phyloP scores from a whole-genome alignment of 35 echinoderm and acorn worm species.

The Apostichopus japonicus region DNA sequence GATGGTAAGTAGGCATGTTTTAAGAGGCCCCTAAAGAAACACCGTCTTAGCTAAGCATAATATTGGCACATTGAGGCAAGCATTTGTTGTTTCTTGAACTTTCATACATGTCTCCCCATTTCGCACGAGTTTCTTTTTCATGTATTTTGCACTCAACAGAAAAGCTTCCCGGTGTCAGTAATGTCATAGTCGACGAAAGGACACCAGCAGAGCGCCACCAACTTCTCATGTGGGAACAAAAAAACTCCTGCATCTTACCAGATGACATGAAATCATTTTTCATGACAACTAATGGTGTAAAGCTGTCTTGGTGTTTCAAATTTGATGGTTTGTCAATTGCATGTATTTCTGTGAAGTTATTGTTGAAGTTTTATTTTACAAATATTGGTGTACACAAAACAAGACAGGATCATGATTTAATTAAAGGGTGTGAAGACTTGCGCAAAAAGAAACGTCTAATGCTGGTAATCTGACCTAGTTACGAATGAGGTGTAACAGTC shows the following conservation, averaged over 20 bases:
- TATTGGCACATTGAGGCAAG: not conserved
- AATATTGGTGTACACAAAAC: too few relatives aligned
- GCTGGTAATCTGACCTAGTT: too few relatives aligned
- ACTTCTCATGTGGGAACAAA: constrained; percentile 88
- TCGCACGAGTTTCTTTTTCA: not conserved
- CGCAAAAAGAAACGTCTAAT: too few relatives aligned
- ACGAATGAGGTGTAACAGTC: too few relatives aligned
- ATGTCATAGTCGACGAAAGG: constrained; percentile 66
- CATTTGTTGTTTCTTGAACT: not conserved
- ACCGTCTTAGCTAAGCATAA: not conserved
- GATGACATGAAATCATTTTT: constrained; percentile 91
- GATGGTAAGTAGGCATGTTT: too few relatives aligned
- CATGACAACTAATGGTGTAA: constrained; percentile 84
- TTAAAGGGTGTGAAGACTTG: too few relatives aligned
- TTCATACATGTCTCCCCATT: not conserved
- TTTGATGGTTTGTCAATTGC: constrained; percentile 81
- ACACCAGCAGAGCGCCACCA: constrained; percentile 78
- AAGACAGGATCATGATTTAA: too few relatives aligned
- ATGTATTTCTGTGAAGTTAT: too few relatives aligned
- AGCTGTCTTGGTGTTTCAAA: constrained; percentile 81
- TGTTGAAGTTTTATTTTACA: too few relatives aligned
- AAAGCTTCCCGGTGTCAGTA: constrained; percentile 80
- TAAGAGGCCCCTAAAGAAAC: too few relatives aligned
- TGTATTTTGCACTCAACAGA: constrained; percentile 60
- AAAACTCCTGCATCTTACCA: constrained; percentile 81